A percentile compares a stretch with the other conserved stretches of the same genome.
Conservation (phyloP, 2,888 invertebrate genomes). For the Microchrysa polita region DNA sequence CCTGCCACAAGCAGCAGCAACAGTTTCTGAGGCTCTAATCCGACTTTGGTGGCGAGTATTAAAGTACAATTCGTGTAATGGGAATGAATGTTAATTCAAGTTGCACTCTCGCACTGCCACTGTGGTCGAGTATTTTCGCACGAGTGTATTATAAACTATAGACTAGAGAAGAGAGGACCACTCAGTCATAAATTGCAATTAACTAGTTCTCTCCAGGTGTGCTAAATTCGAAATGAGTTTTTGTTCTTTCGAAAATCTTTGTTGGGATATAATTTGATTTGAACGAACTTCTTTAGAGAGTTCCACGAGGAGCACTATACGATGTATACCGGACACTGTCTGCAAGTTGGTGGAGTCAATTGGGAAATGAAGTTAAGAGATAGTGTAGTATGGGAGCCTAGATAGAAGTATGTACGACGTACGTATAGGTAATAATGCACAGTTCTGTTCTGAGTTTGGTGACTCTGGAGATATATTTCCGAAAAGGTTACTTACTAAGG, state of each 20-base stretch:
- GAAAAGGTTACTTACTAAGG: no score
- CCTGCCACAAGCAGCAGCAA: neutral
- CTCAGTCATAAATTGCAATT: constrained; percentile 40
- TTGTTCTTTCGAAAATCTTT: constrained; percentile 15
- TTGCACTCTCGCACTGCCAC: constrained; percentile 20
- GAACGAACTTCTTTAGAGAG: constrained; percentile 8
- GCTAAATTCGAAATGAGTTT: constrained; percentile 11
- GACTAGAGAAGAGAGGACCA: no score
- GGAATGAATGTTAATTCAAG: constrained; percentile 40
- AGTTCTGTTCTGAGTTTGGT: no score
- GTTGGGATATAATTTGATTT: constrained; percentile 29
- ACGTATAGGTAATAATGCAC: no score
- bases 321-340: neutral
- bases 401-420: no score
- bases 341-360: no score
- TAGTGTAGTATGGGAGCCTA: no score
- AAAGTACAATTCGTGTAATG: constrained; percentile 21
- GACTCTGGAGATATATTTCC: no score
- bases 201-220: constrained; percentile 28
- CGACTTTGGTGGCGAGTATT: neutral
- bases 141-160: neutral
- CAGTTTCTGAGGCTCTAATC: neutral
- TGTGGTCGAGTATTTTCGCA: constrained; percentile 1
- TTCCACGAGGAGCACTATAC: neutral
- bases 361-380: no score